Evolutionary conservation across 2,888 invertebrate genomes (phyloP).

Genomic region (Beris chalybata): DNA sequence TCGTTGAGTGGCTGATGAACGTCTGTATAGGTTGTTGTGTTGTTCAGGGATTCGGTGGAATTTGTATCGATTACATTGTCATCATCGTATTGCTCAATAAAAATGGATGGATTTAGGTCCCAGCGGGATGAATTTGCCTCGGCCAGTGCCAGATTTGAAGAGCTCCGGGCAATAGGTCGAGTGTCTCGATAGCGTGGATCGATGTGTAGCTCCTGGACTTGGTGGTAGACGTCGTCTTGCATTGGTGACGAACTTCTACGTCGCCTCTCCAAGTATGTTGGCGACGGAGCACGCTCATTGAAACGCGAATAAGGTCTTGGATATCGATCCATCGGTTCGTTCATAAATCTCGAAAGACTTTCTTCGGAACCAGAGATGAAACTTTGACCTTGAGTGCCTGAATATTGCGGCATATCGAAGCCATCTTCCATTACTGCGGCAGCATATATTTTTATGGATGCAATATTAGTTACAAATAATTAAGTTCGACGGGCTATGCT

Average conservation of each 20-base stretch:
- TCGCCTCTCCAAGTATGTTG: constrained; percentile 42
- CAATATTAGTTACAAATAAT: constrained; percentile 7
- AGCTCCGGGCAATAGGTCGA: constrained; percentile 52
- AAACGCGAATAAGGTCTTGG: constrained; percentile 38
- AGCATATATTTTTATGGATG: constrained; percentile 20
- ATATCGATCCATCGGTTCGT: constrained; percentile 43
- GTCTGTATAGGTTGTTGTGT: constrained; percentile 47
- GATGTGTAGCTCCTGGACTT: constrained; percentile 52
- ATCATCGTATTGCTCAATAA: constrained; percentile 53
- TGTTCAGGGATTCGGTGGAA: constrained; percentile 49
- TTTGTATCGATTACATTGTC: constrained; percentile 34
- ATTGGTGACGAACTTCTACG: constrained; percentile 52
- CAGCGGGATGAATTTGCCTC: constrained; percentile 44
- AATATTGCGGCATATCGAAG: constrained; percentile 19
- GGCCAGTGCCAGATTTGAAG: constrained; percentile 47
- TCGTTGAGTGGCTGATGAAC: constrained; percentile 55
- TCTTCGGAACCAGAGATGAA: constrained; percentile 54
- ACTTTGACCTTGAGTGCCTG: constrained; percentile 39
- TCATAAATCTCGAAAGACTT: constrained; percentile 49
- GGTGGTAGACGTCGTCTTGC: constrained; percentile 52
- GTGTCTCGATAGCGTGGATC: constrained; percentile 56
- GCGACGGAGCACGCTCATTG: constrained; percentile 41
- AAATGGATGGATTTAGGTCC: constrained; percentile 51
- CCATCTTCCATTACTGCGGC: constrained; percentile 38
- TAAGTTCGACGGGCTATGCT: background rate